These are phyloP conservation scores for Pomatorhinus ruficollis DNA, from an alignment of 2,113 vertebrate genomes.

Conservation along the genomic window DNA sequence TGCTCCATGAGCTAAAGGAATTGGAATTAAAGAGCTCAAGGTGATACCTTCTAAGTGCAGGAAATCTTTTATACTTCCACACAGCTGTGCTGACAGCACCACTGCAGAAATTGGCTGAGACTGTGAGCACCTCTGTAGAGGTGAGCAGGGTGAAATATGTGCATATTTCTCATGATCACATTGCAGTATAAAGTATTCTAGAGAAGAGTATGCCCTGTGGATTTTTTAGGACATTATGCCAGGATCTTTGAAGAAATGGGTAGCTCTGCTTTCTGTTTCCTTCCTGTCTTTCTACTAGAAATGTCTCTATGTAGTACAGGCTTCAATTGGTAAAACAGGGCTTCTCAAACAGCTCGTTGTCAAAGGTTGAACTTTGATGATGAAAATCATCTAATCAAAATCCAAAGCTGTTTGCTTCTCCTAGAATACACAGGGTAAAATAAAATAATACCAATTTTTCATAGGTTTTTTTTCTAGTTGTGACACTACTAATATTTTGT, in stretches of 20 bases:
- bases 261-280: conserved; percentile 20
- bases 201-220: not conserved
- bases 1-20: not conserved
- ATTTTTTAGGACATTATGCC: not conserved
- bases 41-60: not conserved
- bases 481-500: conserved; percentile 4
- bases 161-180: not conserved
- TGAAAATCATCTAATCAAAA: conserved; percentile 46
- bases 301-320: not conserved
- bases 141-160: not conserved
- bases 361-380: conserved; percentile 56
- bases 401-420: conserved; percentile 56
- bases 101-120: not conserved
- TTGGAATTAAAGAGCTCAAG: not conserved
- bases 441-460: not conserved
- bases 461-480: not conserved
- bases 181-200: not conserved
- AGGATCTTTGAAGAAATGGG: conserved; percentile 59
- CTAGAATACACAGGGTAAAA: not conserved
- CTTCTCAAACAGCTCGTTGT: conserved; percentile 45
- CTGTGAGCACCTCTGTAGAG: not conserved
- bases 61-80: not conserved
- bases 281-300: conserved; percentile 14
- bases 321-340: conserved; percentile 39
- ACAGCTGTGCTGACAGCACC: not conserved